Evolutionary conservation across 2,888 invertebrate species (phyloP).

Genomic region (Agapetus fuscipes): DNA sequence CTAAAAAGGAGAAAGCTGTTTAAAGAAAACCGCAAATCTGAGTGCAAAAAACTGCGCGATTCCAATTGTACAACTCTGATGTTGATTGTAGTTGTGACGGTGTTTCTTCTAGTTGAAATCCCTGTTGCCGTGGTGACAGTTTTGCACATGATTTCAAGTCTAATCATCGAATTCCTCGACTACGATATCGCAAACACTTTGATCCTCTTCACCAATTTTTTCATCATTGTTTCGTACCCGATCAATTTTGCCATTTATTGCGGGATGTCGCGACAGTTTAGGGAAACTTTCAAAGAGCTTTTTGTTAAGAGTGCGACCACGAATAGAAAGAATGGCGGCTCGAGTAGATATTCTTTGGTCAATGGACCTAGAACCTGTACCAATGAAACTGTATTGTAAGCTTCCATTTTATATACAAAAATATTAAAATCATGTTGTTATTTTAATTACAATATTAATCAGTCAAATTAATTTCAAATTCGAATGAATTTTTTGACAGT

Average conservation of each 20-base stretch:
- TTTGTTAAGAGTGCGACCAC: constrained; percentile 59
- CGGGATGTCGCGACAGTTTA: constrained; percentile 89
- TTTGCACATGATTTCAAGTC: constrained; percentile 72
- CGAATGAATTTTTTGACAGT: too few species aligned
- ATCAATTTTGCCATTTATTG: constrained; percentile 94
- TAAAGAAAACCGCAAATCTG: constrained; percentile 66
- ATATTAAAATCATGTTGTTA: too few species aligned
- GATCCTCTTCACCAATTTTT: constrained; percentile 79
- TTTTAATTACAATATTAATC: too few species aligned
- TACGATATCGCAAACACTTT: constrained; percentile 69
- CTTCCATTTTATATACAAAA: background rate
- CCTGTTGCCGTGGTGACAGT: constrained; percentile 75
- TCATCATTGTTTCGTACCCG: constrained; percentile 84
- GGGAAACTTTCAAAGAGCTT: constrained; percentile 83
- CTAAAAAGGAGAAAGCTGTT: constrained; percentile 66
- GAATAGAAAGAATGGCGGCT: constrained; percentile 56
- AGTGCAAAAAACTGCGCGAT: constrained; percentile 68
- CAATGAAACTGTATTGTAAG: constrained; percentile 70
- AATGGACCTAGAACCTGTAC: constrained; percentile 77
- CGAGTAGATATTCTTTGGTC: constrained; percentile 70
- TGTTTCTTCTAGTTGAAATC: constrained; percentile 74
- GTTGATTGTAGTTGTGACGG: constrained; percentile 80
- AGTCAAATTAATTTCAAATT: too few species aligned
- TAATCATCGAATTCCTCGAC: constrained; percentile 61
- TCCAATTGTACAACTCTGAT: constrained; percentile 81